Percentiles rank a stretch among this genome's conserved stretches.
Conservation (phyloP, 2,797 vertebrate species). For the Schizopygopsis malacanthus region DNA sequence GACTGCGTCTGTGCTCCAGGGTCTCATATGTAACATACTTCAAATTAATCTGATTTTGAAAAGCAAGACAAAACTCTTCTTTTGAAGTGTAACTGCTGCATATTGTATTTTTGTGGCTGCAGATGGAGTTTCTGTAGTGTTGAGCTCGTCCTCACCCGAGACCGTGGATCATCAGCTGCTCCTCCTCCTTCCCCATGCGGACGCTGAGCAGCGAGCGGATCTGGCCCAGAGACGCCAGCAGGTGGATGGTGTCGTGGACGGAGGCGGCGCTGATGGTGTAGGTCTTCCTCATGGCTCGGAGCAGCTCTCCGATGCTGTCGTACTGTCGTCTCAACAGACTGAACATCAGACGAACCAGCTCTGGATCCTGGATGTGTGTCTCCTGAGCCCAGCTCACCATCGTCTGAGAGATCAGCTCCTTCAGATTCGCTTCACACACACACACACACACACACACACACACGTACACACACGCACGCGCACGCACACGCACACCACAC, state of each 20-base stretch:
- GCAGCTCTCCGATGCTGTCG: slow-evolving; percentile 95
- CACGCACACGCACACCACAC: too few species aligned
- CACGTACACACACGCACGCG: not conserved
- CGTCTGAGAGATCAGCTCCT: slow-evolving; percentile 94
- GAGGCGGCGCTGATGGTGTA: slow-evolving; percentile 94
- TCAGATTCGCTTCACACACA: slow-evolving; percentile 85
- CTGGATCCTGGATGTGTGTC: slow-evolving; percentile 91
- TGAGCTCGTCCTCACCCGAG: slow-evolving; percentile 79
- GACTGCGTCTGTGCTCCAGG: too few species aligned
- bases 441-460: not conserved
- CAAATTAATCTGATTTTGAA: too few species aligned
- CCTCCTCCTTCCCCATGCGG: slow-evolving; percentile 97
- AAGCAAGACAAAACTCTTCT: too few species aligned
- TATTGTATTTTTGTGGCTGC: not conserved
- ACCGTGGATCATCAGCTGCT: slow-evolving; percentile 96
- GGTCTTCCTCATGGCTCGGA: slow-evolving; percentile 91
- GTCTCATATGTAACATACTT: too few species aligned
- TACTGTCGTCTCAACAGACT: slow-evolving; percentile 93
- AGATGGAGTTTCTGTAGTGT: too few species aligned
- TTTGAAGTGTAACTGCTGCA: too few species aligned
- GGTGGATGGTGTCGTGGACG: slow-evolving; percentile 90
- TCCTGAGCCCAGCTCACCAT: slow-evolving; percentile 98
- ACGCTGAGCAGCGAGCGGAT: slow-evolving; percentile 95
- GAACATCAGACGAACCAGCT: slow-evolving; percentile 96
- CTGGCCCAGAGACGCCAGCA: slow-evolving; percentile 93